Percentiles rank a stretch among this genome's conserved stretches.
phyloP scores from a whole-genome alignment of 2,113 vertebrate species.

The Hiodon alosoides region DNA sequence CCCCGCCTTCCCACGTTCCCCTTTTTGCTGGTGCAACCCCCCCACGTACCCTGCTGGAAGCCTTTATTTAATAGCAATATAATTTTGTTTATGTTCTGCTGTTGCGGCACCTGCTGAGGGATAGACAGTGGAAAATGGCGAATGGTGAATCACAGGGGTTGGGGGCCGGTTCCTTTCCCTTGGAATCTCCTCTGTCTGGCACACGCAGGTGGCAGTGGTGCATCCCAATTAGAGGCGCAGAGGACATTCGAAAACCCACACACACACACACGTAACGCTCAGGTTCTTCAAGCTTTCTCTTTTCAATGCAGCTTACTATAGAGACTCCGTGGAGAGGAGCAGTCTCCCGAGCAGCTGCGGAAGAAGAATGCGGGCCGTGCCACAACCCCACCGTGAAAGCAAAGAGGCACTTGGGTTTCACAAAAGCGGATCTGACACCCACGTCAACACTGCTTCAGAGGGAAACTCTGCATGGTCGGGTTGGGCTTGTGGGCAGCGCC shows the following conservation, averaged over 20 bases:
- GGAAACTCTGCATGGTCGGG: neutral
- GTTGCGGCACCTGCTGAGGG: conserved; percentile 53
- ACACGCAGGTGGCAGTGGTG: neutral
- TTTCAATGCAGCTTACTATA: neutral
- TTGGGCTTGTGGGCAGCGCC: neutral
- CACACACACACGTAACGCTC: neutral
- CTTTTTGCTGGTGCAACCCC: conserved; percentile 39
- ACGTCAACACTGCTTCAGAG: neutral
- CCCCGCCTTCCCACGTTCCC: neutral
- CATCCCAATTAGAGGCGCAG: too few relatives aligned
- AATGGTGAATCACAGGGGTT: conserved; percentile 30
- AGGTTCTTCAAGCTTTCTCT: neutral
- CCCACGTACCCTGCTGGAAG: conserved; percentile 48
- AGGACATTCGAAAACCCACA: too few relatives aligned
- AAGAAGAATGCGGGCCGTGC: neutral
- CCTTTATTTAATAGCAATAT: conserved; percentile 63
- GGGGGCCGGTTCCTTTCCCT: conserved; percentile 18
- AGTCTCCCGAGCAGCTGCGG: neutral
- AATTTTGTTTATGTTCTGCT: conserved; percentile 65
- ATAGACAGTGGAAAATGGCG: conserved; percentile 42
- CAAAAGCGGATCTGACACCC: neutral
- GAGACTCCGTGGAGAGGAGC: neutral
- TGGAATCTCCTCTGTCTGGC: neutral
- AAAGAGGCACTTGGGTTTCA: neutral
- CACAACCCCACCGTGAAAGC: neutral